Base-by-base conservation (phyloP, 2,888 invertebrate genomes). In the Rutpela maculata region DNA sequence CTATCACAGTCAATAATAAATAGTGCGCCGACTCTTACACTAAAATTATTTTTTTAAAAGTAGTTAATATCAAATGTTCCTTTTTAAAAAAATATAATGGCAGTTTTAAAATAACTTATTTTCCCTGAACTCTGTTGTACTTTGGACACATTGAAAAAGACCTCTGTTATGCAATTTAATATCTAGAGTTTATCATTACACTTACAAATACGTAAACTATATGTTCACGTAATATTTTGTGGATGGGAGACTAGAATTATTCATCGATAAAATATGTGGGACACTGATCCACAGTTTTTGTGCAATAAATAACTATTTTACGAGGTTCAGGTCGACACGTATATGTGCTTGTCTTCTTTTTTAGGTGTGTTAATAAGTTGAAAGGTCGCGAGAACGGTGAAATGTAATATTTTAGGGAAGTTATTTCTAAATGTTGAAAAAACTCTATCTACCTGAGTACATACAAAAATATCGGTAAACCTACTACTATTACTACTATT, bases 1-100 rank as follows among this genome's bases (percentile, higher is more conserved):
- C 86, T 86, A 88, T 88, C 88, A 87, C 87, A 88, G 88, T 86
- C 83, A 81, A 78, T 75, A 79, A 73, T 80, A 72, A 80, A 84
- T 76, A 82, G 85, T 85, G 85, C 84, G 85, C 84, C 79, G 84
- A 78, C 77, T 77, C 77, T 69, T 63, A 74, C 43, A 73, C 26
- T 62, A 76, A 72, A 59, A 63, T 50, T 62, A 18, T 66, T 74
- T 60, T 63, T 59, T 22, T 38, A 55, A 67, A 67, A 60, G 67
- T 77, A 70, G 59, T 68, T 71, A 70, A 35, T 66, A 59, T 56
- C 18, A 65, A 43, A 38, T 63, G 59, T 55, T 19, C 65, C 65
- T 65, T 19, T 19, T 59, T 59, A 10, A 59, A 69, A 72, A 76
- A 73, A 50, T 55, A 55, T 76, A 78, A 68, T 78, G 83, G 83